These are phyloP conservation scores for Porites lutea DNA, from an alignment of 64 coral and sea anemone genomes.

Conservation along the genomic window DNA sequence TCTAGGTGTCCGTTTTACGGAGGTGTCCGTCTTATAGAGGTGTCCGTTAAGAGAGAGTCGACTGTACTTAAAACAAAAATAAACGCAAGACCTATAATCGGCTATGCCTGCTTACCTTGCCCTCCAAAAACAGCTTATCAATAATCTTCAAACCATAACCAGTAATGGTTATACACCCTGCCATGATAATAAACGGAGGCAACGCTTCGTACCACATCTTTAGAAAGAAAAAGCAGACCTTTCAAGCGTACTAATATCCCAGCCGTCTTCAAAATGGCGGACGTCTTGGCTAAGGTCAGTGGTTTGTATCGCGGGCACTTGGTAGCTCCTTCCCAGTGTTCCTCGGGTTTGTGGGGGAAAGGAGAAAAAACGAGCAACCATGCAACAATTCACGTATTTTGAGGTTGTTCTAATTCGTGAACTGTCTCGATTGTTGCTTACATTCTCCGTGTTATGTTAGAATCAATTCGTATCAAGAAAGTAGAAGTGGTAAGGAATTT, in stretches of 20 bases:
- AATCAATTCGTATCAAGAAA: background rate
- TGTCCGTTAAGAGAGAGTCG: no score
- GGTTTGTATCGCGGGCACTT: background rate
- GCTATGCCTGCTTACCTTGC: slow-evolving; percentile 61
- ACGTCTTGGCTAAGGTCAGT: background rate
- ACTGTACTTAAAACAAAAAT: no score
- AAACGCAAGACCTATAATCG: no score
- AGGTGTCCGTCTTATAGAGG: no score
- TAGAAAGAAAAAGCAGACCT: background rate
- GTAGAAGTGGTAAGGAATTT: background rate
- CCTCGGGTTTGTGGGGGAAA: background rate
- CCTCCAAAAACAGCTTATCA: slow-evolving; percentile 71
- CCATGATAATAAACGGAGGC: slow-evolving; percentile 79
- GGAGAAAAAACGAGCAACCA: background rate
- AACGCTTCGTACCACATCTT: slow-evolving; percentile 84
- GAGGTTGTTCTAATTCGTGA: no score
- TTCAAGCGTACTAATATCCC: background rate
- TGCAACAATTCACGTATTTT: background rate
- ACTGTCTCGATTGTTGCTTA: background rate
- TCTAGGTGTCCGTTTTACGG: no score
- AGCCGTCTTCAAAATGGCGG: slow-evolving; percentile 50
- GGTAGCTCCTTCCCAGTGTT: background rate
- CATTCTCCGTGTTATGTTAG: background rate
- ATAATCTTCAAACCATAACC: slow-evolving; percentile 73
- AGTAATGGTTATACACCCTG: slow-evolving; percentile 63